Percentiles rank a stretch among this genome's conserved stretches.
These are phyloP conservation scores for Crenuchus spilurus DNA, from an alignment of 2,797 vertebrate species.

Conservation along the genomic window DNA sequence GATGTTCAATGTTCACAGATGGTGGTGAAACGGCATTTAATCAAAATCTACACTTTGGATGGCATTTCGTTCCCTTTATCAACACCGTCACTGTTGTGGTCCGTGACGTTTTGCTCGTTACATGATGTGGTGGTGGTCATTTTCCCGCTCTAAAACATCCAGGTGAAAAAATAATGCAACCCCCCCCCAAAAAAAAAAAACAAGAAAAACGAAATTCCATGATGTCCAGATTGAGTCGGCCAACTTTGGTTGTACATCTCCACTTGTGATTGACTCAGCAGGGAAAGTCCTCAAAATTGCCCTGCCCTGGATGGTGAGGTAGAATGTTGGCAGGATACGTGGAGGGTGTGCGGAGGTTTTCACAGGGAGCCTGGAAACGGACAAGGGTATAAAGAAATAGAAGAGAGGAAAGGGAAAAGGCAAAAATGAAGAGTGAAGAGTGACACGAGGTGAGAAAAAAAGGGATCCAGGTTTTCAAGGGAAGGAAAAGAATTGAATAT, in stretches of 20 bases:
- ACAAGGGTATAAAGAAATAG: background rate
- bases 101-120: background rate
- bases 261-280: constrained; percentile 77
- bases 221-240: constrained; percentile 60
- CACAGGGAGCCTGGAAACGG: constrained; percentile 87
- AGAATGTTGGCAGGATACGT: constrained; percentile 98
- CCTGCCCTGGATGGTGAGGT: constrained; percentile 97
- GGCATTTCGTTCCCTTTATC: constrained; percentile 33
- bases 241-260: constrained; percentile 76
- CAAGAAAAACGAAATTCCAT: constrained; percentile 50
- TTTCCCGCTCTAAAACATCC: constrained; percentile 26
- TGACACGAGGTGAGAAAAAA: background rate
- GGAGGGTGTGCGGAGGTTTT: constrained; percentile 91
- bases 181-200: background rate
- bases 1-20: constrained; percentile 53
- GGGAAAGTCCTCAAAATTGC: constrained; percentile 98
- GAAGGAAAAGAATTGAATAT: background rate
- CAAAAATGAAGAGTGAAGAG: background rate
- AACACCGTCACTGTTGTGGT: constrained; percentile 12
- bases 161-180: background rate
- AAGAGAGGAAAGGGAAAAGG: background rate
- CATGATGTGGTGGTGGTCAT: background rate
- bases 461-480: background rate
- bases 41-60: constrained; percentile 44
- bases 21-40: constrained; percentile 59